Percentiles rank a stretch among this genome's conserved stretches.
These are phyloP conservation scores for Netelia virgata DNA, from an alignment of 2,888 invertebrate genomes.

Conservation along the genomic window DNA sequence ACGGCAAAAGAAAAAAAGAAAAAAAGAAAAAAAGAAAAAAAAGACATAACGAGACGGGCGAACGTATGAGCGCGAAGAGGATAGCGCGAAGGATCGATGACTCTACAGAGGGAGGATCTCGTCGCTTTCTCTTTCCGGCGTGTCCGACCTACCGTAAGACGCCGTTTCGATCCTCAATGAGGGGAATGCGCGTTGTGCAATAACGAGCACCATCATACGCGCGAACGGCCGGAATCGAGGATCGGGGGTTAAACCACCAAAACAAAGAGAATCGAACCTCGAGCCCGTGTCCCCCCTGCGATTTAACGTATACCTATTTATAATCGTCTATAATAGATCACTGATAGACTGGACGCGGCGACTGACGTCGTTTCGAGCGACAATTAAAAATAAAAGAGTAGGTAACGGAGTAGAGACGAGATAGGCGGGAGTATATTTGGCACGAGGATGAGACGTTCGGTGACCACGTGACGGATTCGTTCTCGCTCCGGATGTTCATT, in stretches of 20 bases:
- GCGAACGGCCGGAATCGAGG: background rate
- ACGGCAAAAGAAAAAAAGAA: constrained; percentile 24
- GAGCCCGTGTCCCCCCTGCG: no score
- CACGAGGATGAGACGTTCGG: background rate
- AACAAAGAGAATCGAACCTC: no score
- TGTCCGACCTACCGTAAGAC: constrained; percentile 75
- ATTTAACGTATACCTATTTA: no score
- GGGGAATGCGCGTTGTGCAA: constrained; percentile 40
- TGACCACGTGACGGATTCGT: constrained; percentile 43
- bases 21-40: constrained; percentile 7
- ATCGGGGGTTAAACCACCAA: no score
- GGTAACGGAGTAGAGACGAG: background rate
- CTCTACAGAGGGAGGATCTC: constrained; percentile 69
- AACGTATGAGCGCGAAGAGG: constrained; percentile 53
- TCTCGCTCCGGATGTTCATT: constrained; percentile 81
- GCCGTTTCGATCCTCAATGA: constrained; percentile 70
- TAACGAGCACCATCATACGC: constrained; percentile 7
- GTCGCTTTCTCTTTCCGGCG: constrained; percentile 76
- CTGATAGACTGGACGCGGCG: no score
- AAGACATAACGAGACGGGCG: constrained; percentile 13
- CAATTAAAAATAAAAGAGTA: constrained; percentile 49
- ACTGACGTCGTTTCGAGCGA: background rate
- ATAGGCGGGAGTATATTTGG: background rate
- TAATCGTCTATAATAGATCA: no score
- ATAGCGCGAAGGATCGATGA: constrained; percentile 69